phyloP scores from a whole-genome alignment of 2,113 vertebrate species.

The Platichthys stellatus region DNA sequence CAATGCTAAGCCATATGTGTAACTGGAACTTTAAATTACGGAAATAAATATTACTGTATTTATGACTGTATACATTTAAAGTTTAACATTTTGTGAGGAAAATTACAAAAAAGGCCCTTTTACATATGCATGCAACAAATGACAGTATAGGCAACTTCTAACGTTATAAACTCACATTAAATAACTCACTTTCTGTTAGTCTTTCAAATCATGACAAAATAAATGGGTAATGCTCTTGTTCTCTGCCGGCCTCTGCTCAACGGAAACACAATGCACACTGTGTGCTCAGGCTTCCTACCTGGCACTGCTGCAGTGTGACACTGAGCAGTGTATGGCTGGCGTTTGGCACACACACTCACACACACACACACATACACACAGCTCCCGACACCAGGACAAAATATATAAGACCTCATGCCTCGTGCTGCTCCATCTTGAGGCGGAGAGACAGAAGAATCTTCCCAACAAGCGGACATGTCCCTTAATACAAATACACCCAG shows the following conservation, averaged over 20 bases:
- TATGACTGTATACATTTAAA: not conserved
- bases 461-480: slow-evolving; percentile 16
- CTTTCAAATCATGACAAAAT: not conserved
- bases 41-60: too few relatives aligned
- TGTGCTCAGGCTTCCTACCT: slow-evolving; percentile 42
- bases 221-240: too few relatives aligned
- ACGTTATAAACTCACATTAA: not conserved
- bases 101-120: not conserved
- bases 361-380: not conserved
- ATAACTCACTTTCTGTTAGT: not conserved
- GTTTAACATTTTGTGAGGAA: not conserved
- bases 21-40: too few relatives aligned
- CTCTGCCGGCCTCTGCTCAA: slow-evolving; percentile 10
- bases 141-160: not conserved
- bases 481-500: slow-evolving; percentile 25
- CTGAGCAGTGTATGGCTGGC: slow-evolving; percentile 14
- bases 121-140: not conserved
- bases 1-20: too few relatives aligned
- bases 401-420: not conserved
- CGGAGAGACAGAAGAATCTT: slow-evolving; percentile 24
- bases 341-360: not conserved
- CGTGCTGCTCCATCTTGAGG: slow-evolving; percentile 8
- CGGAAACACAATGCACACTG: slow-evolving; percentile 12
- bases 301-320: slow-evolving; percentile 38
- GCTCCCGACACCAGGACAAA: slow-evolving; percentile 19